phyloP scores from a whole-genome alignment of 2,888 invertebrate genomes.

The Drosophila lacicola region DNA sequence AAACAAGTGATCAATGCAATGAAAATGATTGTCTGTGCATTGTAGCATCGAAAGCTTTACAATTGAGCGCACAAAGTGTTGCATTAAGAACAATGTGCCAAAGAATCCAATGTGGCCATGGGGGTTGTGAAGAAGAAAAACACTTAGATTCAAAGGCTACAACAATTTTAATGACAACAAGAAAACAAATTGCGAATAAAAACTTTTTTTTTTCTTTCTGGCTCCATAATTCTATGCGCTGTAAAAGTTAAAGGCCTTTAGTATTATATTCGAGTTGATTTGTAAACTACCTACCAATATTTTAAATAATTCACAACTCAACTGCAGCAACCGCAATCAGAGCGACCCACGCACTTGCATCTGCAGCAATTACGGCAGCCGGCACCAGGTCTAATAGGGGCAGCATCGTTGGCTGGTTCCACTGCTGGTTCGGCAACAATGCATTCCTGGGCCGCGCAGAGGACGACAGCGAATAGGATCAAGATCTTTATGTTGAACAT shows the following conservation, averaged over 20 bases:
- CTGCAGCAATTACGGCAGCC: slow-evolving; percentile 3
- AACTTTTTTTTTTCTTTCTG: neutral
- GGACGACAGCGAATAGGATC: slow-evolving; percentile 43
- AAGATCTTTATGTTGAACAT: slow-evolving; percentile 59
- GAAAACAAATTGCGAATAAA: slow-evolving; percentile 10
- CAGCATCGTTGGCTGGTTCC: neutral
- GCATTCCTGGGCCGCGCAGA: slow-evolving; percentile 40
- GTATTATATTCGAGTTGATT: too few species aligned
- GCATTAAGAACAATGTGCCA: slow-evolving; percentile 9
- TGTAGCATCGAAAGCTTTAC: slow-evolving; percentile 67
- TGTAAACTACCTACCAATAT: neutral
- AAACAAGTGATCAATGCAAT: slow-evolving; percentile 83
- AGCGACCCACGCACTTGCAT: neutral
- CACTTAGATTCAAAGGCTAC: slow-evolving; percentile 25
- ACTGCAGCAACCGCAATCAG: neutral
- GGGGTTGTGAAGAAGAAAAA: slow-evolving; percentile 13
- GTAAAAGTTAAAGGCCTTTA: slow-evolving; percentile 4
- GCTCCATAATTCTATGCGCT: neutral
- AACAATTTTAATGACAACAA: slow-evolving; percentile 47
- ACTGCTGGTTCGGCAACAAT: slow-evolving; percentile 4
- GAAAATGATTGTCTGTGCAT: slow-evolving; percentile 74
- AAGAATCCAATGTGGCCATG: neutral
- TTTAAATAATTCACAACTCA: neutral
- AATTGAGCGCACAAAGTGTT: slow-evolving; percentile 73
- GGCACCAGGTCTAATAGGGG: rapidly evolving